Percentiles rank a stretch among this genome's conserved stretches.
These are phyloP conservation scores for Caracal caracal DNA, from an alignment of 2,113 vertebrate genomes.

Conservation along the genomic window DNA sequence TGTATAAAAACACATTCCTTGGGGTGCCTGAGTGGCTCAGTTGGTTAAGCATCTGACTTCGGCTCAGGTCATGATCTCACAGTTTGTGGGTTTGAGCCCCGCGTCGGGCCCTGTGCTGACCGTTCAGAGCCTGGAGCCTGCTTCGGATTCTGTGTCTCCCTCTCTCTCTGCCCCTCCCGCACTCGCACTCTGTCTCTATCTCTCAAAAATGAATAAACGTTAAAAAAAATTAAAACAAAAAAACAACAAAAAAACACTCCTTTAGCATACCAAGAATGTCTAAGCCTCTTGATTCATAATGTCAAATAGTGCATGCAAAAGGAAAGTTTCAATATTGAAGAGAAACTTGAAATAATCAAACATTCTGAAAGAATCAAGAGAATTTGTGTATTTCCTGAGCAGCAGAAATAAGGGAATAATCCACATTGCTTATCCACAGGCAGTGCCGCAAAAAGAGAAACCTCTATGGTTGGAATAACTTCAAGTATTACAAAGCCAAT, in stretches of 20 bases:
- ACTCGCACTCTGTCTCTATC: no score
- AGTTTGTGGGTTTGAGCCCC: no score
- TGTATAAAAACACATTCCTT: background rate
- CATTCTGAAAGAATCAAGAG: background rate
- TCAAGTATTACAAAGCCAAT: background rate
- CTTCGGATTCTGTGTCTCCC: no score
- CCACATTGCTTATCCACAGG: background rate
- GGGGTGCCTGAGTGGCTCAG: no score
- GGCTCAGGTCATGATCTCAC: no score
- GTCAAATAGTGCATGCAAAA: background rate
- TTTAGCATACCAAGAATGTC: background rate
- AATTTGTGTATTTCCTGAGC: background rate
- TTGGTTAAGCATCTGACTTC: no score
- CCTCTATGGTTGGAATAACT: background rate
- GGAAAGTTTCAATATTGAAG: background rate
- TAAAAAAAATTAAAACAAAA: no score
- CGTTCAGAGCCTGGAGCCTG: no score
- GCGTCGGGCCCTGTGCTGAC: no score
- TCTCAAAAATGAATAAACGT: no score
- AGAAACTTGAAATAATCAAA: conserved; percentile 35
- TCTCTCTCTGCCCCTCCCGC: no score
- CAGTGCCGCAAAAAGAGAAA: background rate
- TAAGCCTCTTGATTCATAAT: background rate
- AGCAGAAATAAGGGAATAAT: background rate
- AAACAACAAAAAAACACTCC: background rate